phyloP scores from a whole-genome alignment of 2,113 vertebrate species.

The Setophaga petechia region DNA sequence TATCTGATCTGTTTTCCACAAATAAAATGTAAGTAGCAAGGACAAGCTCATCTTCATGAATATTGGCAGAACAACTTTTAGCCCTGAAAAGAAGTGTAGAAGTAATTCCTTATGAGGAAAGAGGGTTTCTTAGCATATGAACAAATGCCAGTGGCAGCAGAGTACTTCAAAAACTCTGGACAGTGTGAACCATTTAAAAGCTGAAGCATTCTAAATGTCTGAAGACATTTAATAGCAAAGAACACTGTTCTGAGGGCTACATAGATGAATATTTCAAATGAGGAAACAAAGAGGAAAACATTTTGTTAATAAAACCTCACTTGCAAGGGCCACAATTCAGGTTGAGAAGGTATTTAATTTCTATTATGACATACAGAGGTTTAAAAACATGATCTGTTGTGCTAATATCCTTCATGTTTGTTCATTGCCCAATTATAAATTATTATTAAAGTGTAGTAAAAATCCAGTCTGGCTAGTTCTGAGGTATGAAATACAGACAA shows the following conservation, averaged over 20 bases:
- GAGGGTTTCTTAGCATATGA: background rate
- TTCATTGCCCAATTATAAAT: background rate
- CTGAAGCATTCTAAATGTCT: background rate
- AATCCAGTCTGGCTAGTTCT: background rate
- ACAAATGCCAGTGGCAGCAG: background rate
- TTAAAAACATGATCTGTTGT: background rate
- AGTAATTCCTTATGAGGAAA: background rate
- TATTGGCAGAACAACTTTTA: slow-evolving; percentile 1
- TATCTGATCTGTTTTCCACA: background rate
- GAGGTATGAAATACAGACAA: background rate
- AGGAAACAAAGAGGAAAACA: background rate
- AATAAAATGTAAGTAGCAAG: slow-evolving; percentile 4
- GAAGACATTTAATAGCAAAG: background rate
- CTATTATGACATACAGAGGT: background rate
- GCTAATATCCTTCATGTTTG: background rate
- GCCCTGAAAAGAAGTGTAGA: background rate
- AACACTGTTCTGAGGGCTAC: background rate
- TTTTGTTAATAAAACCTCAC: background rate
- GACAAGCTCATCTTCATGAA: background rate
- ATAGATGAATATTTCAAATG: background rate
- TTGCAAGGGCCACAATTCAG: background rate
- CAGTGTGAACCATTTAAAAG: background rate
- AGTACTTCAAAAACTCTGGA: background rate
- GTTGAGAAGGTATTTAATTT: background rate
- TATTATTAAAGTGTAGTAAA: background rate